phyloP scores from a whole-genome alignment of 1,140 invertebrate genomes.

The Daktulosphaira vitifoliae region DNA sequence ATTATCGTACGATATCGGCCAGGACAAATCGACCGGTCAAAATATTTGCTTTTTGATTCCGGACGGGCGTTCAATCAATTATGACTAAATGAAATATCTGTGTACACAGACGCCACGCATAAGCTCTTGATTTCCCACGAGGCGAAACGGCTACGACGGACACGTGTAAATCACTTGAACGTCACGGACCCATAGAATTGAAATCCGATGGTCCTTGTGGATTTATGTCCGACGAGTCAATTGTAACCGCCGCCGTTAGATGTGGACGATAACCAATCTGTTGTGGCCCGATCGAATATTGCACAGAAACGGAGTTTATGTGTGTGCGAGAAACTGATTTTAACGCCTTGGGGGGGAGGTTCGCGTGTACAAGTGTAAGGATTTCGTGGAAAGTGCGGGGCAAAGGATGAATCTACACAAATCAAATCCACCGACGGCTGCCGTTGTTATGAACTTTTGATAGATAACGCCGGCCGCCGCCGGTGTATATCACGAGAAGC shows the following conservation, averaged over 20 bases:
- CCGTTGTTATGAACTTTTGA: slow-evolving; percentile 16
- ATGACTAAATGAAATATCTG: background rate
- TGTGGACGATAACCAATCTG: too few relatives aligned
- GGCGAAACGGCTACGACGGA: background rate
- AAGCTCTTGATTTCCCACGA: slow-evolving; percentile 16
- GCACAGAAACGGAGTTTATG: too few relatives aligned
- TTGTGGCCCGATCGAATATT: too few relatives aligned
- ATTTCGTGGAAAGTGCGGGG: too few relatives aligned
- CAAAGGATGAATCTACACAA: slow-evolving; percentile 9
- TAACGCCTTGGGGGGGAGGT: too few relatives aligned
- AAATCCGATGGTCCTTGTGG: slow-evolving; percentile 13
- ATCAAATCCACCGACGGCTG: slow-evolving; percentile 2
- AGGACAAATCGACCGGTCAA: background rate
- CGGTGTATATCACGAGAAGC: background rate
- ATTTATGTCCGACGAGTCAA: slow-evolving; percentile 6
- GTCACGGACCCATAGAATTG: background rate
- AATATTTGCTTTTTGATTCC: slow-evolving; percentile 15
- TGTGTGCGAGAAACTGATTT: slow-evolving; percentile 1
- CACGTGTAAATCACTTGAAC: background rate
- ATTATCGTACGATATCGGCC: too few relatives aligned
- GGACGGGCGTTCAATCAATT: slow-evolving; percentile 4
- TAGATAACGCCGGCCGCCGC: slow-evolving; percentile 20
- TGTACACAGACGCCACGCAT: too few relatives aligned
- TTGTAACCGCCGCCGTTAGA: too few relatives aligned
- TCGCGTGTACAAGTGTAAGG: too few relatives aligned